Evolutionary conservation across 2,113 vertebrate genomes (phyloP).

Genomic region (Zapus hudsonius): DNA sequence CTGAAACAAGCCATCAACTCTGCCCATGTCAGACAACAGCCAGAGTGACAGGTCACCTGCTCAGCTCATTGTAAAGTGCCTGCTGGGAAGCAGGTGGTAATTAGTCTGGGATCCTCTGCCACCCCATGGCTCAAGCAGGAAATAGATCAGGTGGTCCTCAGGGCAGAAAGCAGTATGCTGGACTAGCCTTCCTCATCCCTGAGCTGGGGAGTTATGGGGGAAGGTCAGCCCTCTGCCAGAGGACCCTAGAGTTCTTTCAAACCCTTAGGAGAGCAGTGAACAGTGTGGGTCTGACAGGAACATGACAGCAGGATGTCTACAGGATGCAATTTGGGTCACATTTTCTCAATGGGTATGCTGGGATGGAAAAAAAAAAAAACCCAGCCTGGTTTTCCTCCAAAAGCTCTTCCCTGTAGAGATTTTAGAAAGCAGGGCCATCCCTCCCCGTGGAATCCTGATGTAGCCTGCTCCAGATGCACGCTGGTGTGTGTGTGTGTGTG

Average conservation of each 20-base stretch:
- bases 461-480: no score
- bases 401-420: background rate
- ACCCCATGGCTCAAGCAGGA: background rate
- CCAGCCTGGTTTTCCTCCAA: background rate
- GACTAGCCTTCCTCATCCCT: background rate
- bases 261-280: background rate
- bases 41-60: rapidly evolving
- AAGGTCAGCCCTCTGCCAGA: no score
- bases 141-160: background rate
- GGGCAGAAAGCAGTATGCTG: rapidly evolving
- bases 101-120: no score
- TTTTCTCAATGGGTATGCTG: background rate
- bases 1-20: rapidly evolving
- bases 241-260: background rate
- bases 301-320: background rate
- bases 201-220: background rate
- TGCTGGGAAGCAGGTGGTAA: rapidly evolving
- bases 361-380: background rate
- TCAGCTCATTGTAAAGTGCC: rapidly evolving
- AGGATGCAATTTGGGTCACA: background rate
- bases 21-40: background rate
- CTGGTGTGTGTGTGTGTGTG: no score
- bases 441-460: rapidly evolving
- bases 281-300: background rate
- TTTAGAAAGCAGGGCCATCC: background rate